These are phyloP conservation scores for Anodontia alba DNA, from an alignment of 2,888 invertebrate genomes.

Conservation along the genomic window DNA sequence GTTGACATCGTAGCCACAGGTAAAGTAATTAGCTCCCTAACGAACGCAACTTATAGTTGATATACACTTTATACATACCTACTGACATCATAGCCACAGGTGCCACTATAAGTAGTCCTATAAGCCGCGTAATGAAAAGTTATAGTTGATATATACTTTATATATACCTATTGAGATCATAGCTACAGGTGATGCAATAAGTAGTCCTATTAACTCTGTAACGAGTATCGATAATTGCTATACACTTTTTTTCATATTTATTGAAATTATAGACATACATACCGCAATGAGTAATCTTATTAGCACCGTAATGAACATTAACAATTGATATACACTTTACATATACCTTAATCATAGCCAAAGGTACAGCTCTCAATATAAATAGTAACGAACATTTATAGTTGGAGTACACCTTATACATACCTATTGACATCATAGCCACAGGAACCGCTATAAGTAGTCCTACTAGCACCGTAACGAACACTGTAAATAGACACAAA, in stretches of 20 bases:
- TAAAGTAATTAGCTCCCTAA: too few relatives aligned
- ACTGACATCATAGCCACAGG: slow-evolving; percentile 78
- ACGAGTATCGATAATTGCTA: slow-evolving; percentile 67
- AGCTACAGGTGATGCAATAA: slow-evolving; percentile 73
- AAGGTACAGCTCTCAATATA: too few relatives aligned
- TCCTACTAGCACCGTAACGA: slow-evolving; percentile 75
- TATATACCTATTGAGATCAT: slow-evolving; percentile 79
- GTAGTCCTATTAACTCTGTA: slow-evolving; percentile 73
- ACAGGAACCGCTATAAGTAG: slow-evolving; percentile 72
- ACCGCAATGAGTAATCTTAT: too few relatives aligned
- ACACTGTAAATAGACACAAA: slow-evolving; percentile 58
- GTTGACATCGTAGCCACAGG: too few relatives aligned
- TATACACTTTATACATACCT: too few relatives aligned
- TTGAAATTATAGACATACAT: too few relatives aligned
- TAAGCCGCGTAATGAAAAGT: slow-evolving; percentile 75
- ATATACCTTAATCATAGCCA: too few relatives aligned
- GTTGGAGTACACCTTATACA: too few relatives aligned
- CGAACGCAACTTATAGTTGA: too few relatives aligned
- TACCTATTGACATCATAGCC: slow-evolving; percentile 80
- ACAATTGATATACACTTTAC: background rate
- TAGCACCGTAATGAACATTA: slow-evolving; percentile 74
- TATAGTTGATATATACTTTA: background rate
- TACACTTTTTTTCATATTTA: too few relatives aligned
- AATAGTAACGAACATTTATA: too few relatives aligned
- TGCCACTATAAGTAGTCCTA: slow-evolving; percentile 74